Base-by-base conservation (phyloP, 1,140 invertebrate genomes). In the Lordiphosa clarofinis region DNA sequence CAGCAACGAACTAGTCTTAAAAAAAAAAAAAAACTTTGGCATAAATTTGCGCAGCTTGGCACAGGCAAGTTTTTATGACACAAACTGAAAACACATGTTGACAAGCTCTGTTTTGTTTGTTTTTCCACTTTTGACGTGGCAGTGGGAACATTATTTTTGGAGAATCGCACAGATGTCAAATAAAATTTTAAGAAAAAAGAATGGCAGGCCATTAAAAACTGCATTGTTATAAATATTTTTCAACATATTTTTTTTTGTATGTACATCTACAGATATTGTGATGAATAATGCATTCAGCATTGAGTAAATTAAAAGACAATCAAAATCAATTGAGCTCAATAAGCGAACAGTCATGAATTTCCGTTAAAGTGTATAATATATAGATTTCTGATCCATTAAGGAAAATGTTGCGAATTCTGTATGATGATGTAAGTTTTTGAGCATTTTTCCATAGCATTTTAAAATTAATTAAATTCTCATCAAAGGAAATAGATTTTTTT, bases 241-340 rank as follows among this genome's bases (percentile, higher is more conserved):
- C 10, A 38, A 12, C 15, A 37, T 31, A 42, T 60, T 46, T 15
- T 28, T 36, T 13, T 12, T 15, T 15, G 1, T 15, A 15, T 2
- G 15, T 15, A 15, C 15, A 21, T 61, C 36, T 72, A 15, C 15
- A 21, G 28, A 28, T 28, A 5, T 46, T 40, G 47, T 66, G 42
- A 56, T 73, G 56, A 64, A 69, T 60, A 84, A 69, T 81, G 67
- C 72, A 81, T 58, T 47, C 37, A 33, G 50, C 78, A 69, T 73
- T 65, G 63, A 57, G 68, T 84, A 78, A 56, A 82, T 82, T 73
- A 73, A 84, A 73, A 84, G 49, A 15, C 78, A 78, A 82, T 82
- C 78, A 44, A 84, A 78, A 70, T 37, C 78, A 82, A 82, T 82
- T 82, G 69, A 57, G 53, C 40, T 57, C 78, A 70, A 78, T 76